Evolutionary conservation across 2,888 invertebrate genomes (phyloP), one percentile per base, ranked within the genome.

Genomic region (Carterocephalus palaemon): DNA sequence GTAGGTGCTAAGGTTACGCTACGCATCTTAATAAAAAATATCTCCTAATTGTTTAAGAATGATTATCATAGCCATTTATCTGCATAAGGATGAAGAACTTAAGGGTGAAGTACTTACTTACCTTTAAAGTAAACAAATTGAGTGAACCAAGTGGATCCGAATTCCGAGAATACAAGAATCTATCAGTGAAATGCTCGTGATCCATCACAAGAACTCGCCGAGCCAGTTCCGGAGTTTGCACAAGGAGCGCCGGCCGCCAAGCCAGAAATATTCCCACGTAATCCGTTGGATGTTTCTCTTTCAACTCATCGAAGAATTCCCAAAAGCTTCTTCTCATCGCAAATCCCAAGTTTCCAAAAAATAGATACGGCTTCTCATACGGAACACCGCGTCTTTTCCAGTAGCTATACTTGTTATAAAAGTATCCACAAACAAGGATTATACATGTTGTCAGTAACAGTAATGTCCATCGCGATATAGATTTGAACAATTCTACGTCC

Each of bases 81-180:
- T 6, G 19, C 6, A 4, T 19, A 19, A 19, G 6, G 3, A 19
- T 19, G 19, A 4, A 19, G 3, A 19, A 4, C 3, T 19, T 19
- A 6, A 19, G 3, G 6, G 3, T 4, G 6, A 3, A 19, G 3
- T 19, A 19, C 19, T 4, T 40, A 32, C 60, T 48, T 64, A 77
- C 80, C 63, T 75, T 75, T 1, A 77, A 53, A 5, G 70, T 62
- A 47, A 81, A 80, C n/a, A 82, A 56, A 56, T 79, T 80, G 15
- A 80, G 56, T 1, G 76, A 62, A 1, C 81, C 81, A 31, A 81
- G 54, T 1, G 75, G 75, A 49, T 82, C 81, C 2, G 66, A 54
- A 8, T 60, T 56, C 4, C 70, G 63, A 0, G 72, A 52, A 29
- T 69, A 72, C 29, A 60, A 32, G 48, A 59, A 64, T 54, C 82